phyloP scores from a whole-genome alignment of 2,113 vertebrate genomes.

The Ahaetulla prasina region DNA sequence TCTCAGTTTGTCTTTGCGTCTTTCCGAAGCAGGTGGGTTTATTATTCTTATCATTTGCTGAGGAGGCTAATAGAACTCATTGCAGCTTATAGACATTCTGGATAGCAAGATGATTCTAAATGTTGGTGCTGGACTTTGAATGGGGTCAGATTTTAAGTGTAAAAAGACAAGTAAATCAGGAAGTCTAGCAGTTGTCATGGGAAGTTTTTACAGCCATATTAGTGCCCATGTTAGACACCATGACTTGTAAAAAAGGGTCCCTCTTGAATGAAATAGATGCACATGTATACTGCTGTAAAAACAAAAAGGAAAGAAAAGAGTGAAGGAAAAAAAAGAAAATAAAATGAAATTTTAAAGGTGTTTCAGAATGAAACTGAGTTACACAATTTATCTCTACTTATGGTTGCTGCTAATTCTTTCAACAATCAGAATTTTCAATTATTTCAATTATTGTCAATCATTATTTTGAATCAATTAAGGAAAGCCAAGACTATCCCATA shows the following conservation, averaged over 20 bases:
- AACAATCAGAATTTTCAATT: neutral
- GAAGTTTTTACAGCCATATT: neutral
- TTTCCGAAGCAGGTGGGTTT: neutral
- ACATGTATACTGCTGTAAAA: neutral
- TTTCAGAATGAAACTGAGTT: neutral
- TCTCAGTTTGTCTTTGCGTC: neutral
- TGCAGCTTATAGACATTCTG: neutral
- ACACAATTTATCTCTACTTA: neutral
- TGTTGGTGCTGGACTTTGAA: neutral
- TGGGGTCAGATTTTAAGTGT: neutral
- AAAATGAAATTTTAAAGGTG: neutral
- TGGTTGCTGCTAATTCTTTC: neutral
- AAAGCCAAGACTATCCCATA: neutral
- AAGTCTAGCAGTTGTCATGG: neutral
- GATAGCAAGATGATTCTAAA: neutral
- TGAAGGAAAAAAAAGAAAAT: neutral
- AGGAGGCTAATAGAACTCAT: neutral
- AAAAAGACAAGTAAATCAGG: neutral
- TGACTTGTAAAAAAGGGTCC: neutral
- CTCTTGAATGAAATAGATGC: neutral
- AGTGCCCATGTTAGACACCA: neutral
- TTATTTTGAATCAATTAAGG: neutral
- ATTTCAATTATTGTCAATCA: conserved; percentile 19
- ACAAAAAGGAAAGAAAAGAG: neutral
- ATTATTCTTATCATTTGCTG: neutral